phyloP scores from a whole-genome alignment of 2,113 vertebrate species.

The Mola mola region DNA sequence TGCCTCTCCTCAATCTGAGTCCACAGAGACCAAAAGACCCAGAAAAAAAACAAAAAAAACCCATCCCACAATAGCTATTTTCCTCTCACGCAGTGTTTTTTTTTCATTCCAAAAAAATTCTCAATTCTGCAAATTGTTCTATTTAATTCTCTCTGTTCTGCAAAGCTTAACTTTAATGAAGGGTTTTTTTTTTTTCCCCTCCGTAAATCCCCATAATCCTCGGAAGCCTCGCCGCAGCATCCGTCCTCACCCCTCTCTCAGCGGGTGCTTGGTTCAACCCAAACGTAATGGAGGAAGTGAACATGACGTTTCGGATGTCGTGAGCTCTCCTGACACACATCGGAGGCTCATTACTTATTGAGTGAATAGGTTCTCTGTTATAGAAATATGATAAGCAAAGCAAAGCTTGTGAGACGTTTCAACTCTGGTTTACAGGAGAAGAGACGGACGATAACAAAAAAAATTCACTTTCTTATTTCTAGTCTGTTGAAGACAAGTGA shows the following conservation, averaged over 20 bases:
- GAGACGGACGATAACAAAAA: too few relatives aligned
- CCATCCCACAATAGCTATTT: not conserved
- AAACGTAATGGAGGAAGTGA: conserved; percentile 59
- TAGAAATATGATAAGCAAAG: conserved; percentile 11
- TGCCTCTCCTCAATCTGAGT: conserved; percentile 6
- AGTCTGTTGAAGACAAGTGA: too few relatives aligned
- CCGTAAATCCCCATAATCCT: conserved; percentile 75
- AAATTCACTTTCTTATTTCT: too few relatives aligned
- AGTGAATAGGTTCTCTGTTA: conserved; percentile 25
- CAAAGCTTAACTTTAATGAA: conserved; percentile 72
- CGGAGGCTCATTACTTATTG: conserved; percentile 59
- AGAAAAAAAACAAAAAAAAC: not conserved
- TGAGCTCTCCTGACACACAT: conserved; percentile 46
- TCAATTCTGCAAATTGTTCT: conserved; percentile 72
- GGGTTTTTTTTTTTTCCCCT: conserved; percentile 33
- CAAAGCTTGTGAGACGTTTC: not conserved
- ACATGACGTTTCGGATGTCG: conserved; percentile 50
- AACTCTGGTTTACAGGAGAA: too few relatives aligned
- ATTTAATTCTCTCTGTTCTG: conserved; percentile 71
- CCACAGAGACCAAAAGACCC: not conserved
- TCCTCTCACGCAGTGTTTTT: conserved; percentile 23
- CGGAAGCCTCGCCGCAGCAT: conserved; percentile 52
- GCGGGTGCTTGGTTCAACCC: conserved; percentile 54
- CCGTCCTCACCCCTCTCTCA: conserved; percentile 52
- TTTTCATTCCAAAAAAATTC: conserved; percentile 48